Evolutionary conservation across 2,888 invertebrate species (phyloP), one percentile per base, ranked within the genome.

Genomic region (Pherbina coryleti): DNA sequence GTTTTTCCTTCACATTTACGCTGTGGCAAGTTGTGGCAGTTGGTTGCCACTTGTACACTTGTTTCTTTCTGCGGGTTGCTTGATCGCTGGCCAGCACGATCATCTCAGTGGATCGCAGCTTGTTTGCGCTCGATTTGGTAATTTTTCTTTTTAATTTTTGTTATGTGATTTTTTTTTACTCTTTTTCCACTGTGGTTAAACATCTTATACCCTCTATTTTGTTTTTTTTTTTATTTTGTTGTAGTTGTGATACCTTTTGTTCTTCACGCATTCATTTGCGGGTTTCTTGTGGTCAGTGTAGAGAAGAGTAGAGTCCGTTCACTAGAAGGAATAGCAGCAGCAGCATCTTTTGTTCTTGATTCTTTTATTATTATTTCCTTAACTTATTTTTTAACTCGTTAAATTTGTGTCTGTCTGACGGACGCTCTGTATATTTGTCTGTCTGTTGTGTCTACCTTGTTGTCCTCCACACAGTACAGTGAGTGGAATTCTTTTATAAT

Each of bases 11-110:
- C 53, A 53, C 71, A 71, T 25, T 60, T 49, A 64, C 53, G 67
- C 69, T 77, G n/a, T n/a, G 75, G 64, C 78, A 76, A 79, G 78
- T 71, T 71, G 70, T 37, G 57, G 57, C 60, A 60, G 60, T 44
- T 31, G 31, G 25, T 66, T 66, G 85, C 85, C 87, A 87, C 87
- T 87, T 86, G 86, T 87, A 86, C 88, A 87, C 87, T 87, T 87
- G 88, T 87, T 86, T 85, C 86, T 87, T 86, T 85, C 86, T 86
- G 86, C 87, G 86, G 88, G 86, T 86, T 85, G 86, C 87, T 83
- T 86, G 87, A 79, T 85, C 64, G 64, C 44, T 57, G 75, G 57
- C 44, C 22, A n/a, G 71, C 71, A 53, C 55, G 73, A 73, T 73
- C 69, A 51, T 69, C 69, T 71, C 64, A 19, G 34, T 28, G 53